Percentiles rank a stretch among this genome's conserved stretches.
These are phyloP conservation scores for Pemphigus obesinymphae DNA, from an alignment of 1,140 invertebrate species.

Conservation along the genomic window DNA sequence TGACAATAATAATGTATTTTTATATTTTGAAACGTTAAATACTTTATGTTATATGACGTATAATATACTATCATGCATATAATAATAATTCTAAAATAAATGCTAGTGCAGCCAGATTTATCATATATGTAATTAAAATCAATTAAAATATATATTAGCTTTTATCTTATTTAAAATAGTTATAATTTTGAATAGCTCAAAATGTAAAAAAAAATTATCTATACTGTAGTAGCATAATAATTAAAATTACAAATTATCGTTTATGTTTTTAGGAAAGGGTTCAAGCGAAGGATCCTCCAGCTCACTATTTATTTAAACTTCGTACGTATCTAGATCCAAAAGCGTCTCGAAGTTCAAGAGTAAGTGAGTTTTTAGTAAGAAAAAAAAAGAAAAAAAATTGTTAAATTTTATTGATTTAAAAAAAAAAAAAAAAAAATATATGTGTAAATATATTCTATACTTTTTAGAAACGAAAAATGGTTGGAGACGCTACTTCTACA, in stretches of 20 bases:
- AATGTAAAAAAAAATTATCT: background rate
- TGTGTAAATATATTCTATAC: too few relatives aligned
- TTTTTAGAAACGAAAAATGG: slow-evolving; percentile 93
- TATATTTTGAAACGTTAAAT: too few relatives aligned
- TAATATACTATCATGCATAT: too few relatives aligned
- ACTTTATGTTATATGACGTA: too few relatives aligned
- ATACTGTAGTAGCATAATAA: too few relatives aligned
- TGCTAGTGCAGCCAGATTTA: too few relatives aligned
- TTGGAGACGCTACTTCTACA: slow-evolving; percentile 94
- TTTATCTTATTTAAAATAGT: background rate
- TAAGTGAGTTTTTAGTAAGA: slow-evolving; percentile 54
- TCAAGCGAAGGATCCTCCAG: slow-evolving; percentile 91
- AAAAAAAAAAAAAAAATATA: too few relatives aligned
- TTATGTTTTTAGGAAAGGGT: slow-evolving; percentile 76
- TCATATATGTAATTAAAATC: too few relatives aligned
- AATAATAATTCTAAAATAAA: too few relatives aligned
- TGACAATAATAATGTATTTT: too few relatives aligned
- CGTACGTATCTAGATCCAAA: slow-evolving; percentile 93
- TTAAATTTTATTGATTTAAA: background rate
- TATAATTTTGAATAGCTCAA: background rate
- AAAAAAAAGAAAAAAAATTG: background rate
- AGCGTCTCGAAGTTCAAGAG: slow-evolving; percentile 87
- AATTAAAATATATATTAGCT: too few relatives aligned
- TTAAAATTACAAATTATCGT: background rate
- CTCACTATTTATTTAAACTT: slow-evolving; percentile 89